Evolutionary conservation across 2,797 vertebrate species (phyloP).

Genomic region (Siniperca obscura): DNA sequence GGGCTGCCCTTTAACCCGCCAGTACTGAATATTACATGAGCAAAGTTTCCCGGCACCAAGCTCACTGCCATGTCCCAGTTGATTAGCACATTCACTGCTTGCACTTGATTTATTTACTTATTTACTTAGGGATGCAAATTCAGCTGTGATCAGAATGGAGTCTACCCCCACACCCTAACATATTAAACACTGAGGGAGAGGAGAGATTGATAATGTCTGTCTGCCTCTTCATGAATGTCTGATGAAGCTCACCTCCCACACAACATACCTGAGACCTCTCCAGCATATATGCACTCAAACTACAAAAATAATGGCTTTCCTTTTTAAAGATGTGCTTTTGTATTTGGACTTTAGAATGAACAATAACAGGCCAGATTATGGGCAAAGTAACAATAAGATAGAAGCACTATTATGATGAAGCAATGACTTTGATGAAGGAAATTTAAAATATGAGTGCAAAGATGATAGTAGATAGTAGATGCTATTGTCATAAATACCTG

Average conservation of each 20-base stretch:
- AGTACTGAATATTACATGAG: slow-evolving; percentile 91
- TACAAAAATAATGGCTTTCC: slow-evolving; percentile 23
- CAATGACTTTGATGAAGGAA: not conserved
- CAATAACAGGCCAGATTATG: not conserved
- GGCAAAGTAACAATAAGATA: slow-evolving; percentile 17
- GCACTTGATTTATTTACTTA: slow-evolving; percentile 90
- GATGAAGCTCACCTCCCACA: slow-evolving; percentile 77
- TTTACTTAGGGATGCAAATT: slow-evolving; percentile 91
- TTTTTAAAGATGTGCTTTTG: slow-evolving; percentile 31
- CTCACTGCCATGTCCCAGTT: slow-evolving; percentile 82
- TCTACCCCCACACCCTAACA: slow-evolving; percentile 77
- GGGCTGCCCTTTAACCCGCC: slow-evolving; percentile 87
- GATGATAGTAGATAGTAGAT: slow-evolving; percentile 1
- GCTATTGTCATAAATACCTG: slow-evolving; percentile 30
- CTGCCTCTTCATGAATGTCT: slow-evolving; percentile 86
- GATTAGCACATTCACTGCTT: slow-evolving; percentile 87
- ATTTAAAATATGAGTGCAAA: slow-evolving; percentile 22
- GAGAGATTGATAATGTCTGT: slow-evolving; percentile 87
- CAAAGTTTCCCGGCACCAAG: slow-evolving; percentile 87
- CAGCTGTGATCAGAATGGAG: slow-evolving; percentile 83
- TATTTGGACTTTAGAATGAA: slow-evolving; percentile 22
- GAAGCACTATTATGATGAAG: slow-evolving; percentile 13
- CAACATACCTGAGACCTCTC: slow-evolving; percentile 63
- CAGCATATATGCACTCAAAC: slow-evolving; percentile 42
- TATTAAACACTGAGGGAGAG: slow-evolving; percentile 82